phyloP scores from a whole-genome alignment of 2,113 vertebrate species.

The Tapirus terrestris region DNA sequence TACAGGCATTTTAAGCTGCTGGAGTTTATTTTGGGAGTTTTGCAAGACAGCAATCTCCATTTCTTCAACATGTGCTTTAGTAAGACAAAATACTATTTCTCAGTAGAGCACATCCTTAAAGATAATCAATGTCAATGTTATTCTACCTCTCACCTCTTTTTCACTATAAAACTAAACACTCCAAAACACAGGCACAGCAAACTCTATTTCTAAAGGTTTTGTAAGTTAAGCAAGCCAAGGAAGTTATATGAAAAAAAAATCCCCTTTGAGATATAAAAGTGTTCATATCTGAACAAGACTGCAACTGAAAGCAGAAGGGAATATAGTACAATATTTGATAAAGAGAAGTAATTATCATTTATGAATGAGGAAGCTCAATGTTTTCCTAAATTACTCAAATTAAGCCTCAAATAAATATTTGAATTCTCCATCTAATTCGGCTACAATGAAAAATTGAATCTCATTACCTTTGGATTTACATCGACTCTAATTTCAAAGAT shows the following conservation, averaged over 20 bases:
- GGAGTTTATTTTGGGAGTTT: constrained; percentile 68
- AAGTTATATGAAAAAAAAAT: constrained; percentile 9
- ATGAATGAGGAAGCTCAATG: constrained; percentile 75
- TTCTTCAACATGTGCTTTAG: constrained; percentile 71
- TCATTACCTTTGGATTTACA: constrained; percentile 78
- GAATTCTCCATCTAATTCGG: constrained; percentile 74
- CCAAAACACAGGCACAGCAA: not conserved
- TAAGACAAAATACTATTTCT: constrained; percentile 76
- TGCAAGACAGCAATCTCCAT: constrained; percentile 66
- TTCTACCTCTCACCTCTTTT: constrained; percentile 53
- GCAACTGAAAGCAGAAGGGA: constrained; percentile 47
- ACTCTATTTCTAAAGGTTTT: constrained; percentile 60
- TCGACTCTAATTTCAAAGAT: constrained; percentile 70
- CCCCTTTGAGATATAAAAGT: constrained; percentile 58
- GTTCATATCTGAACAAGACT: constrained; percentile 33
- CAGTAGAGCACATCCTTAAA: constrained; percentile 64
- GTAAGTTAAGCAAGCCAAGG: constrained; percentile 45
- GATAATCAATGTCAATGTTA: constrained; percentile 76
- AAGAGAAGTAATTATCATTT: constrained; percentile 78
- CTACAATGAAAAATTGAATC: constrained; percentile 76
- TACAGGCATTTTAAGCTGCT: constrained; percentile 61
- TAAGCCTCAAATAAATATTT: constrained; percentile 82
- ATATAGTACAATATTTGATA: constrained; percentile 60
- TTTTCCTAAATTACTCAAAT: constrained; percentile 82
- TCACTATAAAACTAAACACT: constrained; percentile 48